Conservation (phyloP, 2,797 vertebrate species). For the Ibycter americanus region DNA sequence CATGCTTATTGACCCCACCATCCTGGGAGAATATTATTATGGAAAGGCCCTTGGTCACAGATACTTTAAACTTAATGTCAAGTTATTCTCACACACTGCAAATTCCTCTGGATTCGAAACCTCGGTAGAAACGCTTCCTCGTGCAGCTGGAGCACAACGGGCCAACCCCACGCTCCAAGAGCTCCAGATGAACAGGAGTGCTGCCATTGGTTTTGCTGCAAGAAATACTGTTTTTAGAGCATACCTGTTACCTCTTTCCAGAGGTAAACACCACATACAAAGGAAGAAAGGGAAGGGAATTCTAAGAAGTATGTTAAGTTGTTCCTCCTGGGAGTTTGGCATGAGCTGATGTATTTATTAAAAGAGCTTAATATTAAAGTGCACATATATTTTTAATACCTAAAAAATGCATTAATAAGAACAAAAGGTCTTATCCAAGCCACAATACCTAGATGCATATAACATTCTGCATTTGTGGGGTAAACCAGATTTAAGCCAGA, state of each 20-base stretch:
- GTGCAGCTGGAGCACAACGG: rapidly evolving
- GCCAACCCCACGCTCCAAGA: neutral
- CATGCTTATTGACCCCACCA: neutral
- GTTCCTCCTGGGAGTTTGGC: neutral
- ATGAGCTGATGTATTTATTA: neutral
- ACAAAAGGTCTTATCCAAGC: constrained; percentile 19
- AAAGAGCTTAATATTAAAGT: neutral
- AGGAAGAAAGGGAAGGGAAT: neutral
- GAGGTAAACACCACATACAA: neutral
- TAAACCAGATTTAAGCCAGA: neutral
- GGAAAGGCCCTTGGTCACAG: neutral
- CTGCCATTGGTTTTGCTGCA: neutral
- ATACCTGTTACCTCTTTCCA: neutral
- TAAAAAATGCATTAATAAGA: constrained; percentile 28
- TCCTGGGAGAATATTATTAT: neutral
- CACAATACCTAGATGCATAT: neutral
- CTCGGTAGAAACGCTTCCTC: neutral
- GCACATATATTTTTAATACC: neutral
- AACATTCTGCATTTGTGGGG: neutral
- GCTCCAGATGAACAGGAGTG: neutral
- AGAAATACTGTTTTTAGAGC: neutral
- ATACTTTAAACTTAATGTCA: neutral
- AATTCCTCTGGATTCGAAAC: neutral
- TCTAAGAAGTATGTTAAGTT: neutral
- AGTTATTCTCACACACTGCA: neutral